Percentiles rank a stretch among this genome's conserved stretches.
Evolutionary conservation across 2,888 invertebrate genomes (phyloP).

Genomic region (Emmelina monodactyla): DNA sequence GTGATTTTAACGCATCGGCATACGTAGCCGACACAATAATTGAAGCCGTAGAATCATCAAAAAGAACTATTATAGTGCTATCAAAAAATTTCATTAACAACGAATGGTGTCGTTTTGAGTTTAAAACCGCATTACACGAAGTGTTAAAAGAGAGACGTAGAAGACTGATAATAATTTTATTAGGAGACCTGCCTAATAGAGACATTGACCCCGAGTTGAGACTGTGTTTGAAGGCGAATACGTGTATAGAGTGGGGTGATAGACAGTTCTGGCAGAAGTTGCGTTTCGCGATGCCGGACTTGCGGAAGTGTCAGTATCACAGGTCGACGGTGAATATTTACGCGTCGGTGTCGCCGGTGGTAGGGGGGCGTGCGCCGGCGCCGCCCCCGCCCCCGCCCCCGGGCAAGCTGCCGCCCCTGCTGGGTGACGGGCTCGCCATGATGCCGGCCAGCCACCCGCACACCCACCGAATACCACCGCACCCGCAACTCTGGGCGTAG

Average conservation of each 20-base stretch:
- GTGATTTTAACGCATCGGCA: constrained; percentile 88
- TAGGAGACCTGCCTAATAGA: constrained; percentile 87
- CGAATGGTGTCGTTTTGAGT: constrained; percentile 95
- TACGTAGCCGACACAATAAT: constrained; percentile 93
- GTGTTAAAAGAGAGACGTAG: constrained; percentile 86
- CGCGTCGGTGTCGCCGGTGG: constrained; percentile 69
- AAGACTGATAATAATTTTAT: constrained; percentile 87
- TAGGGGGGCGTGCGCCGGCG: constrained; percentile 65
- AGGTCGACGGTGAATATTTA: constrained; percentile 76
- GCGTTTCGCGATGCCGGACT: constrained; percentile 88
- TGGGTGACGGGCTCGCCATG: constrained; percentile 52
- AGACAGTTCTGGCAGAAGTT: constrained; percentile 97
- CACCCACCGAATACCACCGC: constrained; percentile 67
- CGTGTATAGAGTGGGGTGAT: constrained; percentile 93
- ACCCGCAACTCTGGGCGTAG: constrained; percentile 83
- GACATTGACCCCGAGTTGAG: constrained; percentile 91
- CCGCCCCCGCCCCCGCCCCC: constrained; percentile 69
- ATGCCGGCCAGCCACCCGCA: constrained; percentile 48
- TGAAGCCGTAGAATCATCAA: constrained; percentile 90
- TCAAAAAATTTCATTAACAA: constrained; percentile 93
- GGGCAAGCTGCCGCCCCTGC: constrained; percentile 69
- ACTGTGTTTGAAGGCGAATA: constrained; percentile 88
- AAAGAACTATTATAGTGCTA: constrained; percentile 87
- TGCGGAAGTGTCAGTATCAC: constrained; percentile 71
- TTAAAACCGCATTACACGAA: constrained; percentile 91